phyloP scores from a whole-genome alignment of 2,888 invertebrate species.

The Sinhomidia bicolor region DNA sequence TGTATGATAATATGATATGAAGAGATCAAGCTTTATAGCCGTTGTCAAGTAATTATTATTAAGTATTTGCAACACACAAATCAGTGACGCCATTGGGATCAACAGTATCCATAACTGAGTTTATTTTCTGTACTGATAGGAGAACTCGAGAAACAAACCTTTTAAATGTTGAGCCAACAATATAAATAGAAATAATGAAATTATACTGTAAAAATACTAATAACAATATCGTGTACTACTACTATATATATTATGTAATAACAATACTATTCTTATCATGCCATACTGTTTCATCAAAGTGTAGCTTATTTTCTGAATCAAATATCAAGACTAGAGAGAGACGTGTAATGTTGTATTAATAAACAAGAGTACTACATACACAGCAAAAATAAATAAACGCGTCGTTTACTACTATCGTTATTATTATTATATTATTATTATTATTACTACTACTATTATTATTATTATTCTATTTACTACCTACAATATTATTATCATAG shows the following conservation, averaged over 20 bases:
- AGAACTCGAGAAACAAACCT: constrained; percentile 62
- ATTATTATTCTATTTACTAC: constrained; percentile 54
- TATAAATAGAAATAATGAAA: constrained; percentile 49
- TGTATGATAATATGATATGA: constrained; percentile 14
- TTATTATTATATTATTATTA: too few species aligned
- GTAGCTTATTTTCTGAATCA: constrained; percentile 73
- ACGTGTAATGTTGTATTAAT: constrained; percentile 51
- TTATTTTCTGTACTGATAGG: constrained; percentile 73
- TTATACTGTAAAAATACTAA: constrained; percentile 50
- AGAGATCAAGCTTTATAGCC: constrained; percentile 65
- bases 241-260: too few species aligned
- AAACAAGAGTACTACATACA: constrained; percentile 53
- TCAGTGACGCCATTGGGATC: constrained; percentile 73
- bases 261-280: constrained; percentile 72
- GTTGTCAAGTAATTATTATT: constrained; percentile 62
- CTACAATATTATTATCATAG: constrained; percentile 51
- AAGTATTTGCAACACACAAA: constrained; percentile 71
- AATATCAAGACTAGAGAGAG: constrained; percentile 65
- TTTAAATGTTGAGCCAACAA: constrained; percentile 65
- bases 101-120: constrained; percentile 73
- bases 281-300: constrained; percentile 73
- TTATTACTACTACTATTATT: constrained; percentile 55
- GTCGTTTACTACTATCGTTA: too few species aligned
- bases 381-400: constrained; percentile 28
- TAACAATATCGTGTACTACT: constrained; percentile 37